phyloP scores from a whole-genome alignment of 2,888 invertebrate genomes.

The Dastarcus helophoroides region DNA sequence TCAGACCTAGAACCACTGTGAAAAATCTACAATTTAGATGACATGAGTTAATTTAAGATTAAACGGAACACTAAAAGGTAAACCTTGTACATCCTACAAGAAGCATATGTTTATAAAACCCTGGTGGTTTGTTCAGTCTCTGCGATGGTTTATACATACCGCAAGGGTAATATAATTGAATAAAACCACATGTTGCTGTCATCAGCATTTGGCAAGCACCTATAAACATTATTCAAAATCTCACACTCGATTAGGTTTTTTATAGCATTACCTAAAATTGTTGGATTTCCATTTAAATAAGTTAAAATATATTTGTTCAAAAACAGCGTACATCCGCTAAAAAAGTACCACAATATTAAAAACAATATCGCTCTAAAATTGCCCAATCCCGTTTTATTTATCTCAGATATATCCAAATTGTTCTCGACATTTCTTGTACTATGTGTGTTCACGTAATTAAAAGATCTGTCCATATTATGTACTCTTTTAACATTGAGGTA shows the following conservation, averaged over 20 bases:
- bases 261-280: slow-evolving; percentile 49
- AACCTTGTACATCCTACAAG: slow-evolving; percentile 61
- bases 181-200: slow-evolving; percentile 61
- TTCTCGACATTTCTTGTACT: slow-evolving; percentile 7
- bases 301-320: slow-evolving; percentile 67
- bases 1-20: slow-evolving; percentile 60
- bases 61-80: neutral
- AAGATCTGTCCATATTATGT: slow-evolving; percentile 7
- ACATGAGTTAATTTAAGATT: too few species aligned
- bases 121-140: slow-evolving; percentile 49
- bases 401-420: slow-evolving; percentile 6
- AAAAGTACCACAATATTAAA: slow-evolving; percentile 60
- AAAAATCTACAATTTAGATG: slow-evolving; percentile 44
- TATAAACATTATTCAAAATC: slow-evolving; percentile 24
- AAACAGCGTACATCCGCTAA: slow-evolving; percentile 66
- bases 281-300: slow-evolving; percentile 60
- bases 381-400: slow-evolving; percentile 37
- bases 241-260: slow-evolving; percentile 7
- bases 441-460: slow-evolving; percentile 4
- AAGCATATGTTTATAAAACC: slow-evolving; percentile 62
- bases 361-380: slow-evolving; percentile 50
- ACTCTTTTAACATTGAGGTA: too few species aligned
- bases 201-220: slow-evolving; percentile 67
- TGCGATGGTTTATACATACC: slow-evolving; percentile 55
- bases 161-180: slow-evolving; percentile 62